These are phyloP conservation scores for Plagodis dolabraria DNA, from an alignment of 2,888 invertebrate species.

Conservation along the genomic window DNA sequence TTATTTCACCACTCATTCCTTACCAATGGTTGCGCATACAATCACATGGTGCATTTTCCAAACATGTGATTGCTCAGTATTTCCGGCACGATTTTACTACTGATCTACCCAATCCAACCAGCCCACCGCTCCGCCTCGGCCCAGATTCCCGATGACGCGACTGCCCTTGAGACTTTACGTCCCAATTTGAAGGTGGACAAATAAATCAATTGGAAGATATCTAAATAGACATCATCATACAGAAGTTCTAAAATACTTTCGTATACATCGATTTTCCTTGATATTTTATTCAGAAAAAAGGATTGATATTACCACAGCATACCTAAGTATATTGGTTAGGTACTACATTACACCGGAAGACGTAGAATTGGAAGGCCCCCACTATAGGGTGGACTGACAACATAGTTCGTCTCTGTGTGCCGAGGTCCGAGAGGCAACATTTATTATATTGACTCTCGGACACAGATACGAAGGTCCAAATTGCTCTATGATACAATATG, in stretches of 20 bases:
- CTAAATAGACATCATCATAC: slow-evolving; percentile 5
- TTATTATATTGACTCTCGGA: too few relatives aligned
- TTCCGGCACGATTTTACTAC: slow-evolving; percentile 24
- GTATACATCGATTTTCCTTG: too few relatives aligned
- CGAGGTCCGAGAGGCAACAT: too few relatives aligned
- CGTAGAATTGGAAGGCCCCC: too few relatives aligned
- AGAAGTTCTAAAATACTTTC: not conserved
- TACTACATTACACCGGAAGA: too few relatives aligned
- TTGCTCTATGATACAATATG: too few relatives aligned
- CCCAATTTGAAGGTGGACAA: slow-evolving; percentile 20
- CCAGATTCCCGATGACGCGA: slow-evolving; percentile 23
- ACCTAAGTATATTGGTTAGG: too few relatives aligned
- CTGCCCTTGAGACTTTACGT: slow-evolving; percentile 23
- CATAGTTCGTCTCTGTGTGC: too few relatives aligned
- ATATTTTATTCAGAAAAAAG: too few relatives aligned
- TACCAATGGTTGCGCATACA: not conserved
- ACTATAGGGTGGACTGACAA: too few relatives aligned
- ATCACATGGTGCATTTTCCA: slow-evolving; percentile 16
- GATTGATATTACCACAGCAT: too few relatives aligned
- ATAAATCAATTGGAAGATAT: slow-evolving; percentile 16
- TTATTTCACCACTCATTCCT: not conserved
- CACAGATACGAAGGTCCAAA: too few relatives aligned
- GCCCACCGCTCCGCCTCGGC: slow-evolving; percentile 3
- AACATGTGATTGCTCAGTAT: slow-evolving; percentile 14
- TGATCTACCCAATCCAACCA: not conserved